Conservation (phyloP, 2,113 vertebrate species). For the Platysternon megacephalum region DNA sequence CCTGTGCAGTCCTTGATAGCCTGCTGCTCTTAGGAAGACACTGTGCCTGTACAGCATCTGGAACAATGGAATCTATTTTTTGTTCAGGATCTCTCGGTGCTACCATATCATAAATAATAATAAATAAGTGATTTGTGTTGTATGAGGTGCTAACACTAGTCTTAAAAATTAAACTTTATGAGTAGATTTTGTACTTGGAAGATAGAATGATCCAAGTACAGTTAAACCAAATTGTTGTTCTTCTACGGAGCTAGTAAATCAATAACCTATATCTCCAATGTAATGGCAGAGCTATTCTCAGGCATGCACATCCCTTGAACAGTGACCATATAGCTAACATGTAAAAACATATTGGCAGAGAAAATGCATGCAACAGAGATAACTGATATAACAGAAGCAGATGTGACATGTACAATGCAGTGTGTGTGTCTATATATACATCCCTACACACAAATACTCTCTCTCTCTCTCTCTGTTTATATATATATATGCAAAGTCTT, state of each 20-base stretch:
- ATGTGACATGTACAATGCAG: background rate
- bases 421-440: accelerated
- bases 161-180: background rate
- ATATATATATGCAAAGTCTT: background rate
- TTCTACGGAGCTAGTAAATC: background rate
- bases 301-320: background rate
- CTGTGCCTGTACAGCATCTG: background rate
- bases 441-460: background rate
- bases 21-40: background rate
- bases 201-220: background rate
- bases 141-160: background rate
- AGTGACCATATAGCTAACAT: background rate
- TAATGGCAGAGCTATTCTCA: background rate
- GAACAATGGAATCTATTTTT: background rate
- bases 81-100: background rate
- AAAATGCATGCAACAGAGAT: background rate
- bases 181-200: background rate
- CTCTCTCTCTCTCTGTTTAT: background rate
- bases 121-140: background rate
- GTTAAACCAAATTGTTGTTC: background rate
- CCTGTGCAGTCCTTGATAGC: too few relatives aligned
- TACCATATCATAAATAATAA: background rate
- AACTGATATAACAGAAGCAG: background rate
- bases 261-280: background rate
- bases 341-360: background rate